Percentiles rank a stretch among this genome's conserved stretches.
Conservation (phyloP, 2,888 invertebrate genomes). For the Eurytoma adleriae region DNA sequence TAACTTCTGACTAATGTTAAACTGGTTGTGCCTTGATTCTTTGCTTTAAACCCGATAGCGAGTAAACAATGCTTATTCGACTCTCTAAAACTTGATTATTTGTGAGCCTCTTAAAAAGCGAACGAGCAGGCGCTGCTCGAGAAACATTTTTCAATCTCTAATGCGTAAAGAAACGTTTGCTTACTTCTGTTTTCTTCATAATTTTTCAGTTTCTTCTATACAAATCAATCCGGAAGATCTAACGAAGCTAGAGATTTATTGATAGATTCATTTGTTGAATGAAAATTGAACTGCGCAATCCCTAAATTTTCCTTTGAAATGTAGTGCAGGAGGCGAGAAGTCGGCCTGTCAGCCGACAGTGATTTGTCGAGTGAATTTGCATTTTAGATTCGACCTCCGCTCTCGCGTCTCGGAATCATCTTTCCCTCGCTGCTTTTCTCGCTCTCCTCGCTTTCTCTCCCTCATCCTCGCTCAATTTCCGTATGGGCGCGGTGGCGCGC, state of each 20-base stretch:
- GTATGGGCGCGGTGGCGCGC: not conserved
- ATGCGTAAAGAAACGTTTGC: no score
- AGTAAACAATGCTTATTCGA: conserved; percentile 24
- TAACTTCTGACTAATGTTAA: conserved; percentile 8
- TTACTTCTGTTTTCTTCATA: no score
- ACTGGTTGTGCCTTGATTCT: conserved; percentile 55
- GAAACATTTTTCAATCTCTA: no score
- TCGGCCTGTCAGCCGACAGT: conserved; percentile 74
- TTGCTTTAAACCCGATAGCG: conserved; percentile 61
- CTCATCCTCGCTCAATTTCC: conserved; percentile 32
- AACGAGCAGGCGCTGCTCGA: no score
- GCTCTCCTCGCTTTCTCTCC: conserved; percentile 51
- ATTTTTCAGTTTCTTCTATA: no score
- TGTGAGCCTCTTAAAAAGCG: no score
- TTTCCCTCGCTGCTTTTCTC: conserved; percentile 44
- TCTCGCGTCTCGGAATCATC: conserved; percentile 61
- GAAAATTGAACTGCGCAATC: not conserved
- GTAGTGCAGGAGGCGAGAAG: conserved; percentile 66
- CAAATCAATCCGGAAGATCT: no score
- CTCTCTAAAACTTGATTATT: no score
- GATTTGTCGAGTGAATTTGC: conserved; percentile 75
- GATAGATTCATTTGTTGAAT: no score
- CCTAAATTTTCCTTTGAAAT: not conserved
- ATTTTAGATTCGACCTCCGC: conserved; percentile 75
- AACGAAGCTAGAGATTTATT: no score